Evolutionary conservation across 2,888 invertebrate genomes (phyloP).

Genomic region (Pseudolycoriella hygida): DNA sequence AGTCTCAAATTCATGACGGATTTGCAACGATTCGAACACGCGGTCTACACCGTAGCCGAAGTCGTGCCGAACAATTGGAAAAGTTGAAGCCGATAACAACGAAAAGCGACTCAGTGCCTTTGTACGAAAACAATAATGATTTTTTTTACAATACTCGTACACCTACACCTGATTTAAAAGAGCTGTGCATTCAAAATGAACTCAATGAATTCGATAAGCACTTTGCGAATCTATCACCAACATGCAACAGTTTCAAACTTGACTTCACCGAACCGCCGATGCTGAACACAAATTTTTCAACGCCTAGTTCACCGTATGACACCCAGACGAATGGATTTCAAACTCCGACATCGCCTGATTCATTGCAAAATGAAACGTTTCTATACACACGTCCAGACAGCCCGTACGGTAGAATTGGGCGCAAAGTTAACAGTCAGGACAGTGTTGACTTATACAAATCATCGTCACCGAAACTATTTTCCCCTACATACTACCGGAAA

Average conservation of each 20-base stretch:
- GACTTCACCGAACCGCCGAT: not conserved
- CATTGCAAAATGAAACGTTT: conserved; percentile 12
- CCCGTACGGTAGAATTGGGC: conserved; percentile 13
- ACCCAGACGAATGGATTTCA: conserved; percentile 4
- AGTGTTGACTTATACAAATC: not conserved
- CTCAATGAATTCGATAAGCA: not conserved
- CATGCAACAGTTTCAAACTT: conserved; percentile 4
- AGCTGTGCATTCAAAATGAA: conserved; percentile 1
- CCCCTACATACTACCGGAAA: conserved; percentile 3
- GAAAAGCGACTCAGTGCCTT: conserved; percentile 7
- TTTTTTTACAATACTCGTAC: not conserved
- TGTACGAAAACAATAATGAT: conserved; percentile 7
- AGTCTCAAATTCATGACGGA: conserved; percentile 57
- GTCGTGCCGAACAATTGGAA: conserved; percentile 19
- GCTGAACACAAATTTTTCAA: conserved; percentile 6
- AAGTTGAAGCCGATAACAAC: conserved; percentile 9
- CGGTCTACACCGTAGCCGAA: conserved; percentile 27
- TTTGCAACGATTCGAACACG: conserved; percentile 69
- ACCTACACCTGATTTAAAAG: not conserved
- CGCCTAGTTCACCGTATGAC: conserved; percentile 11
- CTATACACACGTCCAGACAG: conserved; percentile 26
- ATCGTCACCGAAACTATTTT: conserved; percentile 1
- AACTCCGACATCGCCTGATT: conserved; percentile 1
- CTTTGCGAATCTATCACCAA: not conserved
- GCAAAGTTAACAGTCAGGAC: not conserved